Evolutionary conservation across 2,888 invertebrate species (phyloP).

Genomic region (Cerastis leucographa): DNA sequence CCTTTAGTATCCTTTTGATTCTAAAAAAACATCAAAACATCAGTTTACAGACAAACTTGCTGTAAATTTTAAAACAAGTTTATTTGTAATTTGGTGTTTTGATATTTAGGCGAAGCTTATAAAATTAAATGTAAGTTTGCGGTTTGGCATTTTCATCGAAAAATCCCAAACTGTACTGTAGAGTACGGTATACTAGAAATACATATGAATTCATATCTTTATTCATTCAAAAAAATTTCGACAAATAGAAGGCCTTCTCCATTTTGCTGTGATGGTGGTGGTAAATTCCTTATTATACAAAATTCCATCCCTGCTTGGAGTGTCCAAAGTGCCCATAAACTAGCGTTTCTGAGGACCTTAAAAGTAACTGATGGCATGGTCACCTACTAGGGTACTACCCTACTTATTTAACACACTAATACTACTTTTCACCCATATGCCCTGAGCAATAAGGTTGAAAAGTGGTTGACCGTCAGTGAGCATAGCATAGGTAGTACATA

Average conservation of each 20-base stretch:
- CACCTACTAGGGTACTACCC: background rate
- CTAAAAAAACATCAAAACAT: too few relatives aligned
- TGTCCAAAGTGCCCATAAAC: background rate
- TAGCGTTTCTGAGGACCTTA: background rate
- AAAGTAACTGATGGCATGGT: background rate
- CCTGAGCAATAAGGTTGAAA: too few relatives aligned
- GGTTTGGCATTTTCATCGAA: background rate
- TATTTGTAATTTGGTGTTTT: background rate
- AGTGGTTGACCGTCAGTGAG: too few relatives aligned
- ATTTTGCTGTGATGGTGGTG: background rate
- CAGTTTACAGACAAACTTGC: too few relatives aligned
- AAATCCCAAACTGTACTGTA: too few relatives aligned
- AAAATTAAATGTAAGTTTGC: background rate
- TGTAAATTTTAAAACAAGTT: background rate
- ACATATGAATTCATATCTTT: too few relatives aligned
- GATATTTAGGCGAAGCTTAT: background rate
- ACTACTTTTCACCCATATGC: too few relatives aligned
- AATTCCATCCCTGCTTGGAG: background rate
- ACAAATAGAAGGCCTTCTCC: background rate
- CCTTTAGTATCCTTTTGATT: background rate
- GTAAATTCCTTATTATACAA: background rate
- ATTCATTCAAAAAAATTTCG: too few relatives aligned
- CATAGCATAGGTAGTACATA: too few relatives aligned
- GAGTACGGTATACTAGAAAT: too few relatives aligned
- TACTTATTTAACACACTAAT: background rate